phyloP scores from a whole-genome alignment of 2,797 vertebrate genomes.

The Tiaroga cobitis region DNA sequence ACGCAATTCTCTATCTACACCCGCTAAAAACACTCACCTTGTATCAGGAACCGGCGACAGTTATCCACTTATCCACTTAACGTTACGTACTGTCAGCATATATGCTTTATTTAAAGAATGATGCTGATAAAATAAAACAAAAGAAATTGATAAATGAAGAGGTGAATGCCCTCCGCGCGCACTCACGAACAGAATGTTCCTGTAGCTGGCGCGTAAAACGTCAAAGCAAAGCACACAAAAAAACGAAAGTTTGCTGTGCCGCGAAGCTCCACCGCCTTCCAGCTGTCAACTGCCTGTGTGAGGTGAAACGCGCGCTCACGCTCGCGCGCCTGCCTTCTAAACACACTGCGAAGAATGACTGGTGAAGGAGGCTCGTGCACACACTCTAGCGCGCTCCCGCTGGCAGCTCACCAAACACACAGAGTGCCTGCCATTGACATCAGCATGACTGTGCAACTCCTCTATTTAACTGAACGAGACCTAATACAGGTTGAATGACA shows the following conservation, averaged over 20 bases:
- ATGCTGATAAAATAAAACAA: neutral
- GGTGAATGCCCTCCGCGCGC: neutral
- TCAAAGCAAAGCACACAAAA: neutral
- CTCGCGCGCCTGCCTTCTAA: neutral
- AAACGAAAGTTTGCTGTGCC: slow-evolving; percentile 17
- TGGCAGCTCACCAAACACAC: slow-evolving; percentile 43
- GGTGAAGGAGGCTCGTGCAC: neutral
- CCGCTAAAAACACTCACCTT: slow-evolving; percentile 31
- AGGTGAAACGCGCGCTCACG: neutral
- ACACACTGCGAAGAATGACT: neutral
- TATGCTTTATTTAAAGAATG: neutral
- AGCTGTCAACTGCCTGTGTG: slow-evolving; percentile 36
- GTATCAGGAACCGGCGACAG: slow-evolving; percentile 27
- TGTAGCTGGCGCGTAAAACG: neutral
- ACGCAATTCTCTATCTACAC: neutral
- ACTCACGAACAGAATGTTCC: neutral
- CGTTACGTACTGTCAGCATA: neutral
- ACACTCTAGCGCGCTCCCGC: neutral
- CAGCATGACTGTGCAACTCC: slow-evolving; percentile 77
- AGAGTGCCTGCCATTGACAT: slow-evolving; percentile 63
- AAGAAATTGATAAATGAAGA: neutral
- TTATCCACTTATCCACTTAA: slow-evolving; percentile 19
- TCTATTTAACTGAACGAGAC: neutral
- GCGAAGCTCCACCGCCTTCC: slow-evolving; percentile 26
- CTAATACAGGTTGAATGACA: neutral